Evolutionary conservation across 2,888 invertebrate species (phyloP).

Genomic region (Lathronympha strigana): DNA sequence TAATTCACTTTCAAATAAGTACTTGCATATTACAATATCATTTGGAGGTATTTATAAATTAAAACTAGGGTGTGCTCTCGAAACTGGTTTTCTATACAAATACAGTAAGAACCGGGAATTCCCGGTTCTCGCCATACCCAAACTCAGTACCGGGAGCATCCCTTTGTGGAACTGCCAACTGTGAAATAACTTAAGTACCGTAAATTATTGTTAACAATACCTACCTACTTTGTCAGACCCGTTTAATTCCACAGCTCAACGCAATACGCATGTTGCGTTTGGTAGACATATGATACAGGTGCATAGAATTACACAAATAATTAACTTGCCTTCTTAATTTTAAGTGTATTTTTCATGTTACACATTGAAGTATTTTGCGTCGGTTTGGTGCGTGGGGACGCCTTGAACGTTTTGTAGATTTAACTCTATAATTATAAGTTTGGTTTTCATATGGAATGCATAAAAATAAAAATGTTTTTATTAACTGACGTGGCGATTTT

Average conservation of each 20-base stretch:
- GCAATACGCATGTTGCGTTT: no score
- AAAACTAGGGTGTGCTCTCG: no score
- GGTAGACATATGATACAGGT: conserved; percentile 16
- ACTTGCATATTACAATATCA: conserved; percentile 6
- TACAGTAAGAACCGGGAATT: no score
- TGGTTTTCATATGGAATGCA: conserved; percentile 24
- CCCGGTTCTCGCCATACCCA: no score
- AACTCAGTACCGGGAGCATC: no score
- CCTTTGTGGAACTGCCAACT: not conserved
- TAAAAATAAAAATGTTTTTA: conserved; percentile 22
- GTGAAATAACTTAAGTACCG: not conserved
- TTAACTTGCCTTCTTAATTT: conserved; percentile 33
- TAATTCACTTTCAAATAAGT: conserved; percentile 8
- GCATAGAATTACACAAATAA: conserved; percentile 14
- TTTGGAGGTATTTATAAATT: not conserved
- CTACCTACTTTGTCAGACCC: not conserved
- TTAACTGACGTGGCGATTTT: conserved; percentile 29
- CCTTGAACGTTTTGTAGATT: conserved; percentile 6
- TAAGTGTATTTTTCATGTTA: conserved; percentile 15
- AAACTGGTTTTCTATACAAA: no score
- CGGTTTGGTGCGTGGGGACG: not conserved
- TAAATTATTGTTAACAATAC: no score
- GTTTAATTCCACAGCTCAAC: not conserved
- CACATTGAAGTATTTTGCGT: conserved; percentile 4
- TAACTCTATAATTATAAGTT: not conserved